These are phyloP conservation scores for Dasyprocta punctata DNA, from an alignment of 2,113 vertebrate species.

Conservation along the genomic window DNA sequence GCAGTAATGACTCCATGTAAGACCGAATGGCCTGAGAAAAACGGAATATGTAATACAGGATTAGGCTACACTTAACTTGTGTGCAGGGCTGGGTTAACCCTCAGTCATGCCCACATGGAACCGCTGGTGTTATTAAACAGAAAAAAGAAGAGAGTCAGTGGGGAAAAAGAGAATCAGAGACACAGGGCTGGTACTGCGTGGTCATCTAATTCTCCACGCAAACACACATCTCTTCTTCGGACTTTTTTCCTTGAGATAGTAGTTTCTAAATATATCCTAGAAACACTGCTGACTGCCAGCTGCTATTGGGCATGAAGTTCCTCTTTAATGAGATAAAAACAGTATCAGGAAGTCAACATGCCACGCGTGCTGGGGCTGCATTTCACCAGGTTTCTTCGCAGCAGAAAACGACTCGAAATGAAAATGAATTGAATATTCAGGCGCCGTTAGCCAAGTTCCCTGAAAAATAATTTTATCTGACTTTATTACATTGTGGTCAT, in stretches of 20 bases:
- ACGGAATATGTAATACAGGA: slow-evolving; percentile 81
- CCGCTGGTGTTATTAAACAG: slow-evolving; percentile 66
- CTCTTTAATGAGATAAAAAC: slow-evolving; percentile 80
- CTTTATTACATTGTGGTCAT: slow-evolving; percentile 82
- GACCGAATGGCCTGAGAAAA: slow-evolving; percentile 71
- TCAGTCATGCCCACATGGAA: slow-evolving; percentile 61
- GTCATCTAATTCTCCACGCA: slow-evolving; percentile 7
- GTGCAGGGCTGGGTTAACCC: slow-evolving; percentile 56
- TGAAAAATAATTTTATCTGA: slow-evolving; percentile 81
- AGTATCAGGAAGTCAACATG: slow-evolving; percentile 67
- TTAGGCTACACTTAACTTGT: slow-evolving; percentile 70
- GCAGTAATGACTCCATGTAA: slow-evolving; percentile 43
- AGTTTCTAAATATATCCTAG: slow-evolving; percentile 80
- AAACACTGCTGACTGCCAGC: slow-evolving; percentile 68
- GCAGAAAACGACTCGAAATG: slow-evolving; percentile 70
- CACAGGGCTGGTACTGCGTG: not conserved
- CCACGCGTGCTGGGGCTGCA: slow-evolving; percentile 49
- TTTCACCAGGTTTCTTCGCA: slow-evolving; percentile 74
- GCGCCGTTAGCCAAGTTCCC: slow-evolving; percentile 66
- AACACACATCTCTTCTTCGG: slow-evolving; percentile 20
- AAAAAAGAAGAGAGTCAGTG: slow-evolving; percentile 37
- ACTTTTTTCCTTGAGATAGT: slow-evolving; percentile 71
- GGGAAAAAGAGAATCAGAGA: slow-evolving; percentile 8
- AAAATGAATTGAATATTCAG: slow-evolving; percentile 76
- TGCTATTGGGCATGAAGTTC: slow-evolving; percentile 70